Percentiles rank a stretch among this genome's conserved stretches.
phyloP scores from a whole-genome alignment of 2,797 vertebrate species.

The Ispidina lecontei region DNA sequence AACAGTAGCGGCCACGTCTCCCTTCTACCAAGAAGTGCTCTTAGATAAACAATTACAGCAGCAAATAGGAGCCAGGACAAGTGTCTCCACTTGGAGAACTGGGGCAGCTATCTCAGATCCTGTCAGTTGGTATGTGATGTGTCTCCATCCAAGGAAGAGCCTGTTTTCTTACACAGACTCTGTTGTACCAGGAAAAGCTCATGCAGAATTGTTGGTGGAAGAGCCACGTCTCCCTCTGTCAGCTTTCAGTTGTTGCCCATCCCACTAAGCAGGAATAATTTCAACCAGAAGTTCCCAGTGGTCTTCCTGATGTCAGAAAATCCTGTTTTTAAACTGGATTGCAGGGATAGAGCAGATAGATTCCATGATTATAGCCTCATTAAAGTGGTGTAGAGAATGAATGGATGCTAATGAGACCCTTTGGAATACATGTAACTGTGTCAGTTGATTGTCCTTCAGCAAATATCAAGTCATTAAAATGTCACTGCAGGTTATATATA shows the following conservation, averaged over 20 bases:
- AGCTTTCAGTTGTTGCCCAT: background rate
- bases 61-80: background rate
- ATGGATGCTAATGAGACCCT: background rate
- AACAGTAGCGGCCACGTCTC: background rate
- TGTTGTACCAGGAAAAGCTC: background rate
- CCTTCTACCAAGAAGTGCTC: background rate
- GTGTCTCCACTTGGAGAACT: background rate
- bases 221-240: background rate
- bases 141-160: background rate
- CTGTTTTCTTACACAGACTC: background rate
- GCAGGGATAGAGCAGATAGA: background rate
- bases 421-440: background rate
- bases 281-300: background rate
- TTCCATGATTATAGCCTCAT: background rate
- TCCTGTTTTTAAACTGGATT: background rate
- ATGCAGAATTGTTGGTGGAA: background rate
- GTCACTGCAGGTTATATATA: background rate
- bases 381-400: background rate
- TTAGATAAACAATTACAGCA: background rate
- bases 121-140: background rate
- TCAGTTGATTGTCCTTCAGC: background rate
- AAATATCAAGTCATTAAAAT: constrained; percentile 38
- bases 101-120: background rate
- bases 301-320: constrained; percentile 19
- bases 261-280: background rate